Conservation (phyloP, 2,888 invertebrate genomes). For the Octonoba sinensis region DNA sequence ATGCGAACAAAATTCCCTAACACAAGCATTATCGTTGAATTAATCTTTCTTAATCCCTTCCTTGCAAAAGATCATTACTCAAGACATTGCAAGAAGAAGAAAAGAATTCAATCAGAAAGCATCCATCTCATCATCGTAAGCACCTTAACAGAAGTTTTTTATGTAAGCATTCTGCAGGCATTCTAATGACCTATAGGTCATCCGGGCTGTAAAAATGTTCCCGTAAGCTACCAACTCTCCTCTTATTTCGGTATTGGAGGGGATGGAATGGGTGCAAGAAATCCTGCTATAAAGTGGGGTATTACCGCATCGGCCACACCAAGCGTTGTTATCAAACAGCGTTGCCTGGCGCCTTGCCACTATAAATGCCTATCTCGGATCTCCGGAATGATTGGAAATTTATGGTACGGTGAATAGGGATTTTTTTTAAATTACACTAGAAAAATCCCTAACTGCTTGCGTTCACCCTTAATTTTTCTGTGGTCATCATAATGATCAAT, state of each 20-base stretch:
- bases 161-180: not conserved
- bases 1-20: no score
- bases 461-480: no score
- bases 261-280: not conserved
- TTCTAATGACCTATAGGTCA: slow-evolving; percentile 26
- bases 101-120: no score
- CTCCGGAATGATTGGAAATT: slow-evolving; percentile 36
- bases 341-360: slow-evolving; percentile 40
- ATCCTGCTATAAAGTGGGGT: slow-evolving; percentile 41
- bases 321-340: slow-evolving; percentile 47
- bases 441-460: no score
- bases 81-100: no score
- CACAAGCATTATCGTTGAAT: no score
- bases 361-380: slow-evolving; percentile 41
- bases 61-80: no score
- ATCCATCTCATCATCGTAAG: no score
- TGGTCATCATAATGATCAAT: no score
- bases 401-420: slow-evolving; percentile 21
- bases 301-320: slow-evolving; percentile 46
- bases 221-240: slow-evolving; percentile 48
- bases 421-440: not conserved
- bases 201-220: slow-evolving; percentile 20
- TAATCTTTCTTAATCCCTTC: no score
- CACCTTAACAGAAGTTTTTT: no score
- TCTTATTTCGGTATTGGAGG: slow-evolving; percentile 7